Evolutionary conservation across 2,888 invertebrate genomes (phyloP).

Genomic region (Branchellion lobata): DNA sequence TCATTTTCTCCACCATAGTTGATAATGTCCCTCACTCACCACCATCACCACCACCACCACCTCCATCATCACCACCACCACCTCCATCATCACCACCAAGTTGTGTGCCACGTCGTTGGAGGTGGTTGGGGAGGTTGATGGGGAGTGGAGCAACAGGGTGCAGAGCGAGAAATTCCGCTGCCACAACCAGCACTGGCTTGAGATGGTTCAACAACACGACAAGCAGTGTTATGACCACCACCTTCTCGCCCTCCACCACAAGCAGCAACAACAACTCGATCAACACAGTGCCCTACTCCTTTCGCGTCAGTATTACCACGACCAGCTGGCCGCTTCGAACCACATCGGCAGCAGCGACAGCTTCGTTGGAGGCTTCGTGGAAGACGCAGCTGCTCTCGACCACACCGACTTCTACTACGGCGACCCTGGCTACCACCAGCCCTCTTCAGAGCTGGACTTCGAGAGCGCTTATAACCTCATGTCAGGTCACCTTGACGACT

Average conservation of each 20-base stretch:
- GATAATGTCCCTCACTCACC: too few species aligned
- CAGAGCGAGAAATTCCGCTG: conserved; percentile 93
- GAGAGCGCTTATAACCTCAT: neutral
- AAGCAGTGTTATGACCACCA: neutral
- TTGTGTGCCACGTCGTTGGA: conserved; percentile 29
- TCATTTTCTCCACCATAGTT: too few species aligned
- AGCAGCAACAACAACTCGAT: conserved; percentile 56
- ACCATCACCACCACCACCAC: too few species aligned
- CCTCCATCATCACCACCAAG: too few species aligned
- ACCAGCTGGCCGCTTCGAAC: neutral
- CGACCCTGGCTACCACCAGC: conserved; percentile 27
- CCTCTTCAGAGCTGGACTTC: neutral
- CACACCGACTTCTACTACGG: conserved; percentile 60
- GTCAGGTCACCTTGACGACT: neutral
- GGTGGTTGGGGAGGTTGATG: conserved; percentile 70
- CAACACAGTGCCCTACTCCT: neutral
- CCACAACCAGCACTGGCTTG: conserved; percentile 96
- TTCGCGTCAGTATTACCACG: conserved; percentile 13
- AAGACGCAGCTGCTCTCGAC: conserved; percentile 61
- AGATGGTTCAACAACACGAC: conserved; percentile 77
- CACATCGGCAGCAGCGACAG: conserved; percentile 56
- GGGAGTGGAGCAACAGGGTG: conserved; percentile 88
- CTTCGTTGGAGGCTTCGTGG: conserved; percentile 58
- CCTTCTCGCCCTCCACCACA: neutral
- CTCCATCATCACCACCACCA: too few species aligned